Conservation (phyloP, 2,113 vertebrate species). For the Stegastes partitus region DNA sequence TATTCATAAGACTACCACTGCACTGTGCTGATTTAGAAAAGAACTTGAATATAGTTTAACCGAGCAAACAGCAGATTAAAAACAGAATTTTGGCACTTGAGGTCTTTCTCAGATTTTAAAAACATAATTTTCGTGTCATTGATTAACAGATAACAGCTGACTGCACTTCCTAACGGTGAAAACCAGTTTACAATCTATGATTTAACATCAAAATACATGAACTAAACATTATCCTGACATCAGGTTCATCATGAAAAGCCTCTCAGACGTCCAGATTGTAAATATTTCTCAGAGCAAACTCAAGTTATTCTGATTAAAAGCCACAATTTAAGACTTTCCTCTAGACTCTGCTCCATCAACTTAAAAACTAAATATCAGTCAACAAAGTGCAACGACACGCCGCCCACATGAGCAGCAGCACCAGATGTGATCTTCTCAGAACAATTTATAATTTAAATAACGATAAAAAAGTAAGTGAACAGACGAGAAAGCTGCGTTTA, state of each 20-base stretch:
- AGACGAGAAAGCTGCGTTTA: too few relatives aligned
- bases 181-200: not conserved
- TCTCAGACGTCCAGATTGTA: not conserved
- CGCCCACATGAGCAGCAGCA: not conserved
- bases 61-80: not conserved
- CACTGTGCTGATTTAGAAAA: not conserved
- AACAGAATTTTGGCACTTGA: not conserved
- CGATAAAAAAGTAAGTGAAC: too few relatives aligned
- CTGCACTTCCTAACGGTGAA: too few relatives aligned
- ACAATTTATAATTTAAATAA: too few relatives aligned
- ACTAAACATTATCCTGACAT: not conserved
- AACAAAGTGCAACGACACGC: not conserved
- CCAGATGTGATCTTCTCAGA: not conserved
- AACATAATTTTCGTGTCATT: too few relatives aligned
- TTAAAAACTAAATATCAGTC: not conserved
- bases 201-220: not conserved
- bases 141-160: too few relatives aligned
- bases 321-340: slow-evolving; percentile 23
- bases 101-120: not conserved
- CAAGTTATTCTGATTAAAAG: not conserved
- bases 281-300: not conserved
- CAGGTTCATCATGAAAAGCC: not conserved
- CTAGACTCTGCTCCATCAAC: not conserved
- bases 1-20: not conserved
- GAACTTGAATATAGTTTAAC: not conserved